Evolutionary conservation across 1,140 invertebrate species (phyloP), one percentile per base, ranked within the genome.

Genomic region (Aplysia californica): DNA sequence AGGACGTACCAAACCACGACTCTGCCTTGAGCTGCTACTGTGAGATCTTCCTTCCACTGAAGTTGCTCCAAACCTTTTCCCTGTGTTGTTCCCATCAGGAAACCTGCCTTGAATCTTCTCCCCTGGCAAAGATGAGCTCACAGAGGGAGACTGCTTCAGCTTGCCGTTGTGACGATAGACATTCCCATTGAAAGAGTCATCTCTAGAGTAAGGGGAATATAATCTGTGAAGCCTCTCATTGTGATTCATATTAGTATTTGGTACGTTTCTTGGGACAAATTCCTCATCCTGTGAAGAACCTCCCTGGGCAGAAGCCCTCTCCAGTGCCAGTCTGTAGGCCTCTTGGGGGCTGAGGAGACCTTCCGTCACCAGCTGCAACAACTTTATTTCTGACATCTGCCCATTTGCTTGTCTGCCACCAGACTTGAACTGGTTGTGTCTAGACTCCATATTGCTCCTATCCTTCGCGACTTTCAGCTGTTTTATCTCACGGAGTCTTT

Each of bases 281-380:
- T n/a, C n/a, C n/a, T n/a, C n/a, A n/a, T 65, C 6, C 5, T 3
- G 33, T 36, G 33, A 65, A 36, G 61, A 65, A 1, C 1, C 39
- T 3, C 21, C 61, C 39, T 65, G 6, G 39, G 39, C 33, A 65
- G 33, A 3, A 31, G 69, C 26, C 36, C 72, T 75, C 21, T 75
- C 50, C 20, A 65, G 1, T 31, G 59, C 58, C 39, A 75, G 31
- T 26, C n/a, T 50, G 39, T 75, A 66, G 23, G 72, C 72, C 55
- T 75, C 61, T 5, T 75, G 39, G 18, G 59, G n/a, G 35, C 59
- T 75, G 38, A 75, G 29, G 20, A 50, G 35, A 33, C 72, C 72
- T n/a, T 75, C 72, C 10, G 31, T 66, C 23, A 75, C 72, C 15
- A 75, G 41, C 31, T 50, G 39, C 0, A 75, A 35, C 6, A 75